Base-by-base conservation (phyloP, 2,797 vertebrate species). In the Pangasius krempfi region DNA sequence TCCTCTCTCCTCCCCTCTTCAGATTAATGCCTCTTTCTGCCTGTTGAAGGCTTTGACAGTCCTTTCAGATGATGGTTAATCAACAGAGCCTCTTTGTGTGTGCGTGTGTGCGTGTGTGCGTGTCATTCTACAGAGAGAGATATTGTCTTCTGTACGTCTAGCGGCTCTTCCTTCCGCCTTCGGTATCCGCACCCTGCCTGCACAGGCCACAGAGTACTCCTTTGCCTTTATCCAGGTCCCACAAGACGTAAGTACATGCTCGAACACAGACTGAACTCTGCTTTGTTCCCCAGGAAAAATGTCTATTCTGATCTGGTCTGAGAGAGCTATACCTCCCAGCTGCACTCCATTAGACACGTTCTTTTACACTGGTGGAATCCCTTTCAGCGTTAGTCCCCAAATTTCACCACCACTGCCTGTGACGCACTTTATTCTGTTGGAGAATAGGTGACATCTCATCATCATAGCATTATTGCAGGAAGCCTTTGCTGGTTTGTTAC, bases 181-280 rank as follows among this genome's bases (percentile, higher is more conserved):
- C 95, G 97, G 97, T 92, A 97, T 95, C 40, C 95, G 97, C 3
- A 95, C 95, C 73, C 95, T 99, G 89, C 96, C 97, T 0, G 96
- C 97, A 18, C 98, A 99, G 93, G 98, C 98, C 94, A 97, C 97
- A 0, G 98, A 99, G 94, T 98, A 99, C 83, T 88, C 94, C 90
- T 98, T 99, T 2, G 98, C 98, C 94, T 99, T 96, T 96, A 98
- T 99, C 95, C 98, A 97, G 93, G 96, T 98, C 94, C 98, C 98
- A 16, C 97, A 97, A 90, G 98, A 99, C 18, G 98, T 99, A 94
- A 98, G 98, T 97, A 52, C 33, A 52, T 44, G 27, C 56, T 86
- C 58, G 72, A 52, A 79, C 62, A 70, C 58, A 73, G 58, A 30
- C 37, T 56, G 58, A 44, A n/a, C 60, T 18, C 14, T 10, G 25